phyloP scores from a whole-genome alignment of 2,888 invertebrate species.

The Ferrisia virgata region DNA sequence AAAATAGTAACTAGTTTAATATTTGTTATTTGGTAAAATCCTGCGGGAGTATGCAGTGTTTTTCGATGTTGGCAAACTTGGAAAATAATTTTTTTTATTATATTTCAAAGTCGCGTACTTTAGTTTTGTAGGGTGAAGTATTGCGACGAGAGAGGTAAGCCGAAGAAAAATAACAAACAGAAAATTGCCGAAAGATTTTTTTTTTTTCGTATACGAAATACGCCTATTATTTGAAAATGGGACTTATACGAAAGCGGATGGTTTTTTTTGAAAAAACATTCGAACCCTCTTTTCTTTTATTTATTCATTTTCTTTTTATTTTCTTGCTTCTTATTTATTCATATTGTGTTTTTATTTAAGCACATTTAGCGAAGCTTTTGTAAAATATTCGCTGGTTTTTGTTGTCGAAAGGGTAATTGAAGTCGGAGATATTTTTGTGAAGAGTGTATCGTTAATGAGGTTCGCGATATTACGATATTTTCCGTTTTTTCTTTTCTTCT shows the following conservation, averaged over 20 bases:
- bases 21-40: constrained; percentile 3
- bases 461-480: not conserved
- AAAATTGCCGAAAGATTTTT: constrained; percentile 32
- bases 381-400: constrained; percentile 29
- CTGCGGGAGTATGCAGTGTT: not conserved
- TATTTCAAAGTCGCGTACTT: constrained; percentile 15
- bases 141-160: constrained; percentile 11
- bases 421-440: not conserved
- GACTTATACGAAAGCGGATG: constrained; percentile 16
- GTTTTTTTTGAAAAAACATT: constrained; percentile 34
- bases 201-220: not conserved
- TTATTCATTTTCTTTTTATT: constrained; percentile 44
- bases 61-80: not conserved
- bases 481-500: too few species aligned
- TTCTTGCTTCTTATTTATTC: constrained; percentile 35
- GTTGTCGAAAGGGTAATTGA: constrained; percentile 12
- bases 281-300: constrained; percentile 37
- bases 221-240: constrained; percentile 40
- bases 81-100: constrained; percentile 27
- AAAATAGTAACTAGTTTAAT: not conserved
- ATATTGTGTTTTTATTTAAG: constrained; percentile 36
- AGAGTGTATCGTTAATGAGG: not conserved
- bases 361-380: constrained; percentile 5
- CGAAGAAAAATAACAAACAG: constrained; percentile 27
- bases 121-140: constrained; percentile 18